These are phyloP conservation scores for Gallinago paraguaiae DNA, from an alignment of 2,113 vertebrate species.

Conservation along the genomic window DNA sequence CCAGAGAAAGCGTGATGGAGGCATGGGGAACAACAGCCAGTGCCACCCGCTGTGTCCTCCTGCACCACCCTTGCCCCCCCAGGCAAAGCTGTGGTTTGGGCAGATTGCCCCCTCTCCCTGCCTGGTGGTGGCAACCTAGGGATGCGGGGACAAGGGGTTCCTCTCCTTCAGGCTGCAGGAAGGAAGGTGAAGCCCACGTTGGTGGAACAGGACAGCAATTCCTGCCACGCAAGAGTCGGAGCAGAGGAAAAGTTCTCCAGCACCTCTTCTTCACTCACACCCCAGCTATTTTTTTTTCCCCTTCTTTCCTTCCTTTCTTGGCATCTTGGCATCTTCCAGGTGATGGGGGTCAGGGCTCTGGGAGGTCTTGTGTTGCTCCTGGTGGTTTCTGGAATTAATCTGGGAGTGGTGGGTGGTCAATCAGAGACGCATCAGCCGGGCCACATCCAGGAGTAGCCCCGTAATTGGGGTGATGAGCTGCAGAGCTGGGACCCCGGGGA, in stretches of 20 bases:
- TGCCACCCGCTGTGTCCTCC: not conserved
- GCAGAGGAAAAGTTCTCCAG: not conserved
- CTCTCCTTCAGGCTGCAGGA: not conserved
- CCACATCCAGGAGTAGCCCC: not conserved
- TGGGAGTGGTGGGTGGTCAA: not conserved
- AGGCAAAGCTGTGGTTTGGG: not conserved
- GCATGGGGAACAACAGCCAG: not conserved
- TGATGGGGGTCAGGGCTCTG: not conserved
- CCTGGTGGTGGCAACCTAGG: not conserved
- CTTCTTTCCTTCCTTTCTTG: not conserved
- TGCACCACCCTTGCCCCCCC: not conserved
- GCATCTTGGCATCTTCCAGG: not conserved
- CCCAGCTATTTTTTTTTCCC: not conserved
- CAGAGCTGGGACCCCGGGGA: accelerated
- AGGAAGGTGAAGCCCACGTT: not conserved
- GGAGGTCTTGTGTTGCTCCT: not conserved
- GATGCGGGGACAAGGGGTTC: not conserved
- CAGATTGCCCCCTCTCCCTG: not conserved
- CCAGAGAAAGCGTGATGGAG: accelerated
- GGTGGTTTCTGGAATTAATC: not conserved
- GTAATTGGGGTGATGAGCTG: not conserved
- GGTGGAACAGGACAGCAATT: not conserved
- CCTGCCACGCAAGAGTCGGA: not conserved
- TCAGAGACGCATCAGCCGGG: accelerated
- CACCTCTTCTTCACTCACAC: not conserved